Evolutionary conservation across 2,113 vertebrate species (phyloP), one percentile per base, ranked within the genome.

Genomic region (Peromyscus californicus): DNA sequence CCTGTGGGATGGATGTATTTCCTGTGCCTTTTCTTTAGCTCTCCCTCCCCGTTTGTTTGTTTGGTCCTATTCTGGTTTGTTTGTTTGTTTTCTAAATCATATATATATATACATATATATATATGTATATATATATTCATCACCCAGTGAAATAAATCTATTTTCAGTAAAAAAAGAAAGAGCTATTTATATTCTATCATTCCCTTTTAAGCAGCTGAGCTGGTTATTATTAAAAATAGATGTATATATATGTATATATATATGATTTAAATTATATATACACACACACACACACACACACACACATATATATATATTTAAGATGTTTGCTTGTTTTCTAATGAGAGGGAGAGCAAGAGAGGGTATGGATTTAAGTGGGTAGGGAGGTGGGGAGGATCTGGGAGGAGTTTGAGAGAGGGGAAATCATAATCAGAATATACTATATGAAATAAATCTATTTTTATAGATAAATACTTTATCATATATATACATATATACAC

Each of bases 131-230:
- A n/a, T n/a, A n/a, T n/a, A n/a, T n/a, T n/a, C n/a, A n/a, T n/a
- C 7, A 6, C 45, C 45, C 45, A 48, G 45, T 84, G 13, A 39
- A 83, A 29, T 26, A 65, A 29, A 36, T 57, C 78, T 48, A 65
- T 39, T 72, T 96, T 24, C 76, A 85, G 76, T n/a, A 48, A 3
- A 76, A 24, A 87, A 63, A 6, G 2, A 48, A 48, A 33, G 69
- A 16, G 69, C 2, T 72, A 6, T n/a, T n/a, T n/a, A n/a, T 3
- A n/a, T 36, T 72, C 36, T 17, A 31, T 31, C n/a, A 65, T 19
- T 94, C 78, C 33, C 65, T 92, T 96, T 87, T 39, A 90, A 72
- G 42, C 54, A 45, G 9, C 29, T 92, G 91, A 31, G 90, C 63
- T 89, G 74, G 87, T 65, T 75, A 45, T 48, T 96, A 54, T 92